Percentiles rank a stretch among this genome's conserved stretches.
These are phyloP conservation scores for Serripes groenlandicus DNA, from an alignment of 2,888 invertebrate genomes.

Conservation along the genomic window DNA sequence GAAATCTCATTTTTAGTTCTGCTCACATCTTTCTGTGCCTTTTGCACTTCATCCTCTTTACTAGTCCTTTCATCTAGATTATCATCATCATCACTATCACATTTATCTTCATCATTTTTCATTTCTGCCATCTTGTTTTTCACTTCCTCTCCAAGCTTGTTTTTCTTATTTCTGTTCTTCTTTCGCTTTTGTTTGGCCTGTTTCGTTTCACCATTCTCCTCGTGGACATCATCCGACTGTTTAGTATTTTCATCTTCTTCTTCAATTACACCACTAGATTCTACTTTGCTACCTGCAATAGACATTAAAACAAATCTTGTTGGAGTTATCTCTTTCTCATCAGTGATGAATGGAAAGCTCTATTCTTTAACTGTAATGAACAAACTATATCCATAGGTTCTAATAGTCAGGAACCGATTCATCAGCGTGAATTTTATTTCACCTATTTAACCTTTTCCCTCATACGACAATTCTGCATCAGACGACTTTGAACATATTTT, in stretches of 20 bases:
- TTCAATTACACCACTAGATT: conserved; percentile 51
- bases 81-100: conserved; percentile 60
- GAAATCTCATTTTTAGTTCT: conserved; percentile 51
- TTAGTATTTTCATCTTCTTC: conserved; percentile 52
- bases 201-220: conserved; percentile 46
- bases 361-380: no score
- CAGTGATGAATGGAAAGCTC: no score
- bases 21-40: conserved; percentile 60
- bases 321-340: no score
- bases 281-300: conserved; percentile 55
- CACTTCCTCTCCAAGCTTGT: conserved; percentile 50
- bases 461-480: no score
- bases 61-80: conserved; percentile 28
- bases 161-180: conserved; percentile 23
- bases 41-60: conserved; percentile 25
- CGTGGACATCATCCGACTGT: conserved; percentile 30
- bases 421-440: no score
- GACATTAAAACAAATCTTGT: no score
- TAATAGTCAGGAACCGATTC: no score
- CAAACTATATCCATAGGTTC: no score
- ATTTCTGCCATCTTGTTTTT: conserved; percentile 56
- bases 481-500: no score
- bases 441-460: no score
- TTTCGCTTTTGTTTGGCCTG: conserved; percentile 27
- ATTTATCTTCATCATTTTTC: conserved; percentile 42